Percentiles rank a stretch among this genome's conserved stretches.
These are phyloP conservation scores for Phylloscopus whistleri DNA, from an alignment of 2,113 vertebrate genomes.

Conservation along the genomic window DNA sequence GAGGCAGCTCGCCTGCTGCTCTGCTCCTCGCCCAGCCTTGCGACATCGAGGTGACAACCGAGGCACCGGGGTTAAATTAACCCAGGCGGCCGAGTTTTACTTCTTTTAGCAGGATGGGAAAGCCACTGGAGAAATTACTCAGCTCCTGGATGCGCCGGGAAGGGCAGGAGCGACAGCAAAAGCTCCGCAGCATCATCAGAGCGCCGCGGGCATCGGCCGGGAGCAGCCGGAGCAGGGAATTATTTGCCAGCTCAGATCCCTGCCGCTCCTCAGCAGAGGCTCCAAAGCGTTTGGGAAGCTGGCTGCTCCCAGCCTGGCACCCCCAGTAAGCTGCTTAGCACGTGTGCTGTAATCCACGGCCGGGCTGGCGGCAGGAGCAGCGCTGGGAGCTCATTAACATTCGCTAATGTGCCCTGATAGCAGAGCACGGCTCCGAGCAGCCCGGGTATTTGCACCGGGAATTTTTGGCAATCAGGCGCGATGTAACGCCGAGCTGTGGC, in stretches of 20 bases:
- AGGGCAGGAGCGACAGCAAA: fast-evolving
- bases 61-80: fast-evolving
- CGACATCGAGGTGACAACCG: fast-evolving
- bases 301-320: not conserved
- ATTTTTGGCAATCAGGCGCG: not conserved
- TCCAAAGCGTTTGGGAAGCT: not conserved
- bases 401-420: not conserved
- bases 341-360: not conserved
- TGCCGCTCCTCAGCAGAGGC: not conserved
- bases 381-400: not conserved
- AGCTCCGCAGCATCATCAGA: not conserved
- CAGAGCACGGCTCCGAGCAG: not conserved
- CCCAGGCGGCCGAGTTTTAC: not conserved
- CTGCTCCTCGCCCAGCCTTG: not conserved
- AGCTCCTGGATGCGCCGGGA: fast-evolving
- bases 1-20: not conserved
- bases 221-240: not conserved
- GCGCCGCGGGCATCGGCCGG: fast-evolving
- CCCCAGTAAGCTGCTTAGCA: not conserved
- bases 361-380: not conserved
- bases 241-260: fast-evolving
- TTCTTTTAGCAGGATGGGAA: not conserved
- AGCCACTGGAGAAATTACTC: fast-evolving
- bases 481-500: fast-evolving
- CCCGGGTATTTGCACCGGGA: not conserved